phyloP scores from a whole-genome alignment of 2,888 invertebrate species.

The Amphiduros pacificus region DNA sequence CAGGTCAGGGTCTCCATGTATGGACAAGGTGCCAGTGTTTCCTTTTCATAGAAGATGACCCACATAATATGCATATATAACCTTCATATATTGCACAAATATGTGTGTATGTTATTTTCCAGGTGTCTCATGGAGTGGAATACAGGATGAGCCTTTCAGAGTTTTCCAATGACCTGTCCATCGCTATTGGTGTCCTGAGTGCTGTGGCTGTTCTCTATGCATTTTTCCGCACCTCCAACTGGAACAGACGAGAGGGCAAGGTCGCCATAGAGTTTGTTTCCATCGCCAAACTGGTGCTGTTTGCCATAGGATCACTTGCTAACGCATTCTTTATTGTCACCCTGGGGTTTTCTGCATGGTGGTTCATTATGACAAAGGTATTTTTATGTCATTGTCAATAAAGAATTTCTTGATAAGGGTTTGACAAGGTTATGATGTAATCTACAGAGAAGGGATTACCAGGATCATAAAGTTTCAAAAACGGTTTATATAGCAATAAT shows the following conservation, averaged over 20 bases:
- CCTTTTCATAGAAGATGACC: too few relatives aligned
- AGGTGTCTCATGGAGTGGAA: slow-evolving; percentile 43
- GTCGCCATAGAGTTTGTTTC: slow-evolving; percentile 60
- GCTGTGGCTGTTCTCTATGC: slow-evolving; percentile 66
- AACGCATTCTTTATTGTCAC: slow-evolving; percentile 67
- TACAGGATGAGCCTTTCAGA: slow-evolving; percentile 39
- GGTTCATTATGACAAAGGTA: slow-evolving; percentile 66
- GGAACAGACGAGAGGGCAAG: slow-evolving; percentile 66
- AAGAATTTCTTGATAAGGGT: too few relatives aligned
- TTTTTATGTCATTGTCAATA: too few relatives aligned
- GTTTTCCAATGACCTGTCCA: slow-evolving; percentile 19
- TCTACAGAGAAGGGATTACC: too few relatives aligned
- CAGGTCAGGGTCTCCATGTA: too few relatives aligned
- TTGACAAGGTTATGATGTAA: too few relatives aligned
- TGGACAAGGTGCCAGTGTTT: too few relatives aligned
- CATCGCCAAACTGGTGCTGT: slow-evolving; percentile 65
- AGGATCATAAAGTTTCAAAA: too few relatives aligned
- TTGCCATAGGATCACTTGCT: slow-evolving; percentile 67
- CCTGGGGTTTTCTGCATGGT: slow-evolving; percentile 62
- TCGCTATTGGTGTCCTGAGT: slow-evolving; percentile 65
- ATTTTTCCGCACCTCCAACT: slow-evolving; percentile 68
- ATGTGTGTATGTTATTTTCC: background rate
- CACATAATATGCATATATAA: too few relatives aligned
- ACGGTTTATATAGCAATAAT: too few relatives aligned
- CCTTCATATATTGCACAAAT: background rate